Conservation (phyloP, 2,888 invertebrate genomes). For the Chymomyza procnemis region DNA sequence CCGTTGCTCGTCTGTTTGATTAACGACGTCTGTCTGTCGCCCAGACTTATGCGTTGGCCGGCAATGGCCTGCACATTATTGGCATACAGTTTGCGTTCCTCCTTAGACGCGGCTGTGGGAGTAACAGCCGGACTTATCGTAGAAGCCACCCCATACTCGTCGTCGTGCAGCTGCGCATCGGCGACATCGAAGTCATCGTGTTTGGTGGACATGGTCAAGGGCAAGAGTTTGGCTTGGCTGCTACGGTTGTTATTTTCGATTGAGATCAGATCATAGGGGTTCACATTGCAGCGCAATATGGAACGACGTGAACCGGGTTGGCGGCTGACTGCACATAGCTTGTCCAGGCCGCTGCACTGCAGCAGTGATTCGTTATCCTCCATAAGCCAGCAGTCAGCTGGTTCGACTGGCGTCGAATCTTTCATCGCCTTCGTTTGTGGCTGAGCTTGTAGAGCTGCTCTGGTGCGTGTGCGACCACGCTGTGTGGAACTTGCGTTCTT, state of each 20-base stretch:
- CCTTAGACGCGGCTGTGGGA: conserved; percentile 2
- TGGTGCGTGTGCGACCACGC: conserved; percentile 80
- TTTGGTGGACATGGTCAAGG: conserved; percentile 56
- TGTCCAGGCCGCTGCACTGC: conserved; percentile 44
- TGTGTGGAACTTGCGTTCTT: conserved; percentile 81
- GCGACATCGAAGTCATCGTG: conserved; percentile 80
- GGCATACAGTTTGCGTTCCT: conserved; percentile 75
- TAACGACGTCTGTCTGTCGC: conserved; percentile 78
- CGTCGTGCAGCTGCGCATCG: conserved; percentile 74
- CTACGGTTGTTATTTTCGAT: conserved; percentile 64
- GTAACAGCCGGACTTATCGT: neutral
- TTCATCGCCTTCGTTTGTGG: neutral
- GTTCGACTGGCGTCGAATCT: conserved; percentile 30
- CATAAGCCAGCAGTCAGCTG: conserved; percentile 73
- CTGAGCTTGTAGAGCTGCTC: conserved; percentile 78
- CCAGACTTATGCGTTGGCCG: conserved; percentile 84
- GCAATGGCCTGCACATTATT: conserved; percentile 83
- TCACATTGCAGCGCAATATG: conserved; percentile 90
- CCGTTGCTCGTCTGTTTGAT: conserved; percentile 52
- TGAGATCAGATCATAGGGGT: conserved; percentile 89
- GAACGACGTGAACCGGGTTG: conserved; percentile 81
- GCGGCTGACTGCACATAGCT: conserved; percentile 4
- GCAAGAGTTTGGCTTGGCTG: conserved; percentile 36
- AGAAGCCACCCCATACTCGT: conserved; percentile 48
- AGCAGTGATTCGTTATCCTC: conserved; percentile 66